Percentiles rank a stretch among this genome's conserved stretches.
phyloP scores from a whole-genome alignment of 2,888 invertebrate species.

The Andricus quercusramuli region DNA sequence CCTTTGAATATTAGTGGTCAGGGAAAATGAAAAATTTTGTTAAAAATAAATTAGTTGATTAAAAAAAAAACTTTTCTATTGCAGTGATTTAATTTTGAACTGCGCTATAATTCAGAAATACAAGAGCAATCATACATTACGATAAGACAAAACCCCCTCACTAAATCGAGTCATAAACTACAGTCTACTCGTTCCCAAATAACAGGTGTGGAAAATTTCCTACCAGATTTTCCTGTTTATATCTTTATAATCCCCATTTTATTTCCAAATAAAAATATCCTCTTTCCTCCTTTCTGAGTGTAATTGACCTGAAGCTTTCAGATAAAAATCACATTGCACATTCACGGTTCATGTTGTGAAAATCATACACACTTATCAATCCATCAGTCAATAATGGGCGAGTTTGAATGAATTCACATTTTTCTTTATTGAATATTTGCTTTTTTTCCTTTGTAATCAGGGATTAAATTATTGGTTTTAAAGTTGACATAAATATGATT shows the following conservation, averaged over 20 bases:
- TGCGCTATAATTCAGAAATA: not conserved
- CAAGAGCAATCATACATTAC: constrained; percentile 53
- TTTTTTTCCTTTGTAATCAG: not conserved
- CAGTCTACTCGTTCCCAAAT: not conserved
- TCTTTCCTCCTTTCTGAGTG: not conserved
- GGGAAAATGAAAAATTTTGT: too few relatives aligned
- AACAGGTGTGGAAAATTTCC: constrained; percentile 6
- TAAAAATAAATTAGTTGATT: too few relatives aligned
- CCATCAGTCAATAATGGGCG: not conserved
- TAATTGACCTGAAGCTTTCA: not conserved
- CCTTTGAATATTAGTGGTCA: too few relatives aligned
- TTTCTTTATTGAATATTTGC: not conserved
- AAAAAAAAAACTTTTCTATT: not conserved
- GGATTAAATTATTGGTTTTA: not conserved
- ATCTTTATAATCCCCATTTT: not conserved
- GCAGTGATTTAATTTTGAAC: not conserved
- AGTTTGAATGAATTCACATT: not conserved
- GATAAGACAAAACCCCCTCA: constrained; percentile 52
- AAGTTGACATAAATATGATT: too few relatives aligned
- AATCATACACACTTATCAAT: not conserved
- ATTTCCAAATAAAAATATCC: not conserved
- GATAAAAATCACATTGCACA: constrained; percentile 1
- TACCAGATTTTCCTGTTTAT: not conserved
- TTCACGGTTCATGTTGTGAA: not conserved
- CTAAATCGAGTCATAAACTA: constrained; percentile 23